Evolutionary conservation across 2,797 vertebrate genomes (phyloP), one percentile per base, ranked within the genome.

Genomic region (Microctenopoma lineatum): DNA sequence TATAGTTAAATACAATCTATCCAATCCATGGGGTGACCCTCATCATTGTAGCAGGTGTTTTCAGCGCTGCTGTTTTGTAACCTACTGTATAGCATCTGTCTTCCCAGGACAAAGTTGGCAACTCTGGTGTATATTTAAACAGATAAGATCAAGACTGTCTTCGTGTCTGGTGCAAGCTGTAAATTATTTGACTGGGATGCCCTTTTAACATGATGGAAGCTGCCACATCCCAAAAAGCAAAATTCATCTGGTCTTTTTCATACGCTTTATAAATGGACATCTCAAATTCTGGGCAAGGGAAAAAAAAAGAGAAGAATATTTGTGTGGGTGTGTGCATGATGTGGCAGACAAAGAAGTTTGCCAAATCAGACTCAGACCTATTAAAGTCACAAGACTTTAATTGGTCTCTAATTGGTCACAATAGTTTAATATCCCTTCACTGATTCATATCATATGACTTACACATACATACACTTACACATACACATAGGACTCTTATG

Each of bases 361-460:
- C 10, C 46, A 0, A 3, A 27, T 13, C 18, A 38, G n/a, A 67
- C 34, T 5, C n/a, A 25, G 45, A 21, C 45, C 18, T 25, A 25
- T 47, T 47, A 47, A 47, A 47, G 18, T 47, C 45, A 21, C 18
- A 21, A 21, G 18, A 67, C 39, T 59, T 57, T 26, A 36, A 64
- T 51, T 4, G 15, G 42, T 8, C 42, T 44, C 8, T 18, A n/a
- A 45, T 18, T 18, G 7, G 44, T 45, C 44, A 45, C 44, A 45
- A 45, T 16, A 45, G 16, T 18, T 45, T 45, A 45, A 42, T 66
- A 18, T 67, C 58, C 36, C 26, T 3, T 14, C 55, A 41, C 53
- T 42, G 57, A 70, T 27, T 44, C 60, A 55, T 29, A 29, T 29
- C 27, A 29, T 29, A 29, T 29, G 27, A 29, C 27, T 29, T 29